Conservation (phyloP, 2,888 invertebrate genomes). For the Hymenopus coronatus region DNA sequence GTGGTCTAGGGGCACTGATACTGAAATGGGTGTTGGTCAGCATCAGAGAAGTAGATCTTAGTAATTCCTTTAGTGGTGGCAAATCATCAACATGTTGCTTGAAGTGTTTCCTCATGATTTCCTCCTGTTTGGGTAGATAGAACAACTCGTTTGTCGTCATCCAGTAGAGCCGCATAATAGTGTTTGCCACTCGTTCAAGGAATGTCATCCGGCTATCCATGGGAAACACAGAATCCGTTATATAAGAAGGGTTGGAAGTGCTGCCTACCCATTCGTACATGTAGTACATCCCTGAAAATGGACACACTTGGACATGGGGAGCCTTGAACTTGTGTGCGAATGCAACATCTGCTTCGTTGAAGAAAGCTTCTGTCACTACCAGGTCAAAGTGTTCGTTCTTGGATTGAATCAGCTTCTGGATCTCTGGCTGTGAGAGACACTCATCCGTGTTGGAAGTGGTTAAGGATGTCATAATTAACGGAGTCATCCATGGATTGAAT, state of each 20-base stretch:
- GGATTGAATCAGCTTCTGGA: conserved; percentile 25
- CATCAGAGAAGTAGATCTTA: conserved; percentile 12
- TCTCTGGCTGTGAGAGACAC: conserved; percentile 13
- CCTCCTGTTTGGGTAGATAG: conserved; percentile 23
- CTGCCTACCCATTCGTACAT: conserved; percentile 50
- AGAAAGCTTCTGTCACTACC: conserved; percentile 58
- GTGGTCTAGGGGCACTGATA: conserved; percentile 42
- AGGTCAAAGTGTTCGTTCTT: conserved; percentile 40
- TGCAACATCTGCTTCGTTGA: conserved; percentile 59
- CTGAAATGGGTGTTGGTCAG: conserved; percentile 38
- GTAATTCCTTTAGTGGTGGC: not conserved
- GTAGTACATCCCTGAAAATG: conserved; percentile 29
- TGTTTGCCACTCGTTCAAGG: conserved; percentile 35
- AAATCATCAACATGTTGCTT: not conserved
- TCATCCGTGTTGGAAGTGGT: not conserved
- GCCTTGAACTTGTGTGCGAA: conserved; percentile 56
- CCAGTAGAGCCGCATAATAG: conserved; percentile 12
- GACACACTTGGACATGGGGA: conserved; percentile 53
- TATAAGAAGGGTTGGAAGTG: conserved; percentile 57
- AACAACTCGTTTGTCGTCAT: not conserved
- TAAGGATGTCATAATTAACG: not conserved
- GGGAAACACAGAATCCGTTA: conserved; percentile 57
- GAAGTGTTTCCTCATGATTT: conserved; percentile 18
- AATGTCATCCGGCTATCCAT: conserved; percentile 44
- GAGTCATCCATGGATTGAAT: not conserved